Conservation (phyloP, 1,140 invertebrate genomes). For the Druon quercuslanigerum region DNA sequence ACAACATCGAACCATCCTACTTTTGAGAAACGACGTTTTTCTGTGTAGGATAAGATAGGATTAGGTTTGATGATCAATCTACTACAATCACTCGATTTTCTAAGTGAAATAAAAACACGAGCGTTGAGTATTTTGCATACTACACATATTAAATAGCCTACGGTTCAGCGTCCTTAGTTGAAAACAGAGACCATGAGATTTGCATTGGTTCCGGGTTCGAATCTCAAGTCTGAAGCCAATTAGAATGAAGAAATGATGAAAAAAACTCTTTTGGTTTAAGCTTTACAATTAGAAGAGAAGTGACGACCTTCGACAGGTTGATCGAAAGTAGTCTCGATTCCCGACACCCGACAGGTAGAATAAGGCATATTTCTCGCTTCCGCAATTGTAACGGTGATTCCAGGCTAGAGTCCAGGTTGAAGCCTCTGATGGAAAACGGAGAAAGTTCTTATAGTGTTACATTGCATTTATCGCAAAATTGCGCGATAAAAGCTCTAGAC, state of each 20-base stretch:
- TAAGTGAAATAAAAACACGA: too few relatives aligned
- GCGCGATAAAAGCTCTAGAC: neutral
- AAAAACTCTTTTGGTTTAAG: neutral
- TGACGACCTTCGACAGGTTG: neutral
- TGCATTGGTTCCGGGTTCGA: too few relatives aligned
- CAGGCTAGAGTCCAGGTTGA: neutral
- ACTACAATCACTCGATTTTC: too few relatives aligned
- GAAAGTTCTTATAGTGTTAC: slow-evolving; percentile 6
- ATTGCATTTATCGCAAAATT: slow-evolving; percentile 22
- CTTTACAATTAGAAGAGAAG: neutral
- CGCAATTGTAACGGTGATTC: neutral
- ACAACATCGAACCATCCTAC: too few relatives aligned
- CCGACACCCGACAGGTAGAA: neutral
- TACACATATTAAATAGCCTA: too few relatives aligned
- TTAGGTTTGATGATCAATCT: too few relatives aligned
- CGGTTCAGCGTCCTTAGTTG: too few relatives aligned
- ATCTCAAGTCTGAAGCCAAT: neutral
- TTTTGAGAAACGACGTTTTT: too few relatives aligned
- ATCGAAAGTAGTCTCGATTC: slow-evolving; percentile 16
- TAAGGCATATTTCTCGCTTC: slow-evolving; percentile 1
- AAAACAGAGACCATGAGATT: too few relatives aligned
- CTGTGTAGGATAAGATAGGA: too few relatives aligned
- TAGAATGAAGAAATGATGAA: neutral
- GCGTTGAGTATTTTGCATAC: too few relatives aligned
- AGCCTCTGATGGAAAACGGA: slow-evolving; percentile 6